Conservation (phyloP, 2,888 invertebrate species). For the Lochmaea crataegi region DNA sequence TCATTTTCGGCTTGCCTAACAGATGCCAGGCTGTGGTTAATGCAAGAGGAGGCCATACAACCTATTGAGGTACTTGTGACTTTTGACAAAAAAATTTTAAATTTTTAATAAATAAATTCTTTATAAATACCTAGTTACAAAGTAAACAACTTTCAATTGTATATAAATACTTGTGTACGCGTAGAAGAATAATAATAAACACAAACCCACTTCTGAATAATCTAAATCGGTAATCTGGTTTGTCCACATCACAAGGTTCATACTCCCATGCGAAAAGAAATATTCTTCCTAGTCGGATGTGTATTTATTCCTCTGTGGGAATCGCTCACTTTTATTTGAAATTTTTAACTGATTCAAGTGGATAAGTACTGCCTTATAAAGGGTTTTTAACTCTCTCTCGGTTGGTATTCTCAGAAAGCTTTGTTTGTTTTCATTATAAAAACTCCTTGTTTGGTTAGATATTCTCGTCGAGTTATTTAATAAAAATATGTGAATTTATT, state of each 20-base stretch:
- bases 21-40: too few species aligned
- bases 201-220: background rate
- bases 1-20: too few species aligned
- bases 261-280: background rate
- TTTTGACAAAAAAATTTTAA: too few species aligned
- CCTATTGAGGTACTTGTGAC: too few species aligned
- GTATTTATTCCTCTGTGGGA: conserved; percentile 9
- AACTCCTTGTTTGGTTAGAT: background rate
- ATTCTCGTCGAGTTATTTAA: too few species aligned
- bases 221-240: background rate
- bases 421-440: conserved; percentile 8
- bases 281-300: conserved; percentile 2
- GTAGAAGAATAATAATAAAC: background rate
- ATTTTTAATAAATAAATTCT: too few species aligned
- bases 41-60: too few species aligned
- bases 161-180: too few species aligned
- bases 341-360: background rate
- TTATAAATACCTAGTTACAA: too few species aligned
- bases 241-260: conserved; percentile 4
- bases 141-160: too few species aligned
- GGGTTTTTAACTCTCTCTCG: background rate
- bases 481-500: too few species aligned
- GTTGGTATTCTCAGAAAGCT: background rate
- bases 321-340: background rate
- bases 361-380: background rate